Percentiles rank a stretch among this genome's conserved stretches.
Conservation (phyloP, 2,113 vertebrate species). For the Micromys minutus region DNA sequence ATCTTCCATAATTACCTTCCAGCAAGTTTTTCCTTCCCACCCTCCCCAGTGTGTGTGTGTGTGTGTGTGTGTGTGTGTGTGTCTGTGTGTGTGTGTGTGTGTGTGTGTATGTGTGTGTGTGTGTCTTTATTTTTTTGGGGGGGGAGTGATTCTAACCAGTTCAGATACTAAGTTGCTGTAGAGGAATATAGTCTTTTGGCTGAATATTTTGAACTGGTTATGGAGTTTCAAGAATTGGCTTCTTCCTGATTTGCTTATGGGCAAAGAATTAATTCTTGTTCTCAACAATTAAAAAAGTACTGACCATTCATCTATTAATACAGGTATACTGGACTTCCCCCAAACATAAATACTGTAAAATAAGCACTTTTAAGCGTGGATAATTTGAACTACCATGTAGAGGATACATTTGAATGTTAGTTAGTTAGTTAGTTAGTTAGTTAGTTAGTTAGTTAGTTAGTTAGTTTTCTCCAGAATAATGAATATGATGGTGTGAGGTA, state of each 20-base stretch:
- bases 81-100: too few relatives aligned
- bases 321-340: not conserved
- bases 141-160: too few relatives aligned
- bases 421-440: too few relatives aligned
- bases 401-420: not conserved
- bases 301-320: not conserved
- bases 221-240: not conserved
- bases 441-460: too few relatives aligned
- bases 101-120: too few relatives aligned
- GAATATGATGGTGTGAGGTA: not conserved
- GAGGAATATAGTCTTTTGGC: not conserved
- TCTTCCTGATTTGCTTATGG: not conserved
- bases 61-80: too few relatives aligned
- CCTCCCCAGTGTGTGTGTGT: too few relatives aligned
- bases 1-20: not conserved
- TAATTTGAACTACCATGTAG: not conserved
- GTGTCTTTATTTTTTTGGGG: too few relatives aligned
- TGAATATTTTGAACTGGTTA: not conserved
- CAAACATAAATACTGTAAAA: not conserved
- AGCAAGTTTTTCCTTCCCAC: too few relatives aligned
- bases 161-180: not conserved
- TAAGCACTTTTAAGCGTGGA: not conserved
- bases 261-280: slow-evolving; percentile 6
- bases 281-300: not conserved
- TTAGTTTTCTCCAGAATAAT: slow-evolving; percentile 37